These are phyloP conservation scores for Chrysaora quinquecirrha DNA, from an alignment of 30 jellyfish, hydroid and myxozoan genomes.

Conservation along the genomic window DNA sequence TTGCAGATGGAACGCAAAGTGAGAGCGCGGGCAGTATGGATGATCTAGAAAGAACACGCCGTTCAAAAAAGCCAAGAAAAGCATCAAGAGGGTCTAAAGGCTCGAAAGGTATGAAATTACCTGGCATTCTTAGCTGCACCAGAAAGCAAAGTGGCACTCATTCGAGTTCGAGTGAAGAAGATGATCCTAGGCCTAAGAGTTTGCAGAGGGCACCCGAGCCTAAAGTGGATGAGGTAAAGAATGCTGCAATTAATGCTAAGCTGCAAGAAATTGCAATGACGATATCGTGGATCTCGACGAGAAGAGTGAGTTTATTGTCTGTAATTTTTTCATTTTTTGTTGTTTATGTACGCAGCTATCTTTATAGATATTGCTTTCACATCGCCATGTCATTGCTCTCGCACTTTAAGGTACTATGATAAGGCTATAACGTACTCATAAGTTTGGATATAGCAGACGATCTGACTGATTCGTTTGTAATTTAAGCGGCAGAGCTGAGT, in stretches of 20 bases:
- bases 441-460: too few species aligned
- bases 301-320: slow-evolving; percentile 72
- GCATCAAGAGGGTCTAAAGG: not conserved
- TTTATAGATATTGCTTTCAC: too few species aligned
- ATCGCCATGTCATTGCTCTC: too few species aligned
- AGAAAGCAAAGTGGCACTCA: slow-evolving; percentile 38
- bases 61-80: slow-evolving; percentile 39
- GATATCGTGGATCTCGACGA: slow-evolving; percentile 60
- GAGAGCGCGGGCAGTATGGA: slow-evolving; percentile 59
- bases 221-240: not conserved
- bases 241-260: slow-evolving; percentile 48
- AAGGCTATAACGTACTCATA: too few species aligned
- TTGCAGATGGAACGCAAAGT: slow-evolving; percentile 45
- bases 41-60: slow-evolving; percentile 18
- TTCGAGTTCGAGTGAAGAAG: slow-evolving; percentile 72
- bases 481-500: too few species aligned
- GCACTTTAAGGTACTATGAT: too few species aligned
- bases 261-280: slow-evolving; percentile 76
- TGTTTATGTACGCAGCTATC: too few species aligned
- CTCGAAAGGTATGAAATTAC: slow-evolving; percentile 43
- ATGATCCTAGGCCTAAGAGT: slow-evolving; percentile 45
- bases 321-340: too few species aligned
- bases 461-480: too few species aligned
- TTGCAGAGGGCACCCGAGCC: slow-evolving; percentile 19
- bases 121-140: slow-evolving; percentile 70